A percentile compares a stretch with the other conserved stretches of the same genome.
Evolutionary conservation across 1,140 invertebrate genomes (phyloP).

Genomic region (Papilio xuthus): DNA sequence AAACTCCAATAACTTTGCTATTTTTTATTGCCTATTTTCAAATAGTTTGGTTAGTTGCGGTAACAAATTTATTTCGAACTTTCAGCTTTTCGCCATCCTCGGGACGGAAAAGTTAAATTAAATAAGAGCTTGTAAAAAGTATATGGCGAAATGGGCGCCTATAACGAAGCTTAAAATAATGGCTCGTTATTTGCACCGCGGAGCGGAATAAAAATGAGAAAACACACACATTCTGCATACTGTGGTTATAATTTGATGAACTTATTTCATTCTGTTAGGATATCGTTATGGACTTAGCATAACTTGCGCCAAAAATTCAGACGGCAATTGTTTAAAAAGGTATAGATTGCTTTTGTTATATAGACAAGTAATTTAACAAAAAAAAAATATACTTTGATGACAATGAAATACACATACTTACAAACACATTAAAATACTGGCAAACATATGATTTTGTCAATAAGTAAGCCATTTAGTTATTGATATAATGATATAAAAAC

Average conservation of each 20-base stretch:
- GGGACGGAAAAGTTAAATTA: slow-evolving; percentile 21
- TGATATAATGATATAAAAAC: too few relatives aligned
- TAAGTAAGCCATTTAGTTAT: too few relatives aligned
- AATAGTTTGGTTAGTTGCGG: neutral
- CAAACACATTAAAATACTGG: too few relatives aligned
- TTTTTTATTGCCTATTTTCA: neutral
- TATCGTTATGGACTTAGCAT: neutral
- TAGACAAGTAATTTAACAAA: neutral
- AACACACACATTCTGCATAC: neutral
- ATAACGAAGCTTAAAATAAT: slow-evolving; percentile 35
- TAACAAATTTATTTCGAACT: neutral
- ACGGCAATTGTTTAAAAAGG: neutral
- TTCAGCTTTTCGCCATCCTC: neutral
- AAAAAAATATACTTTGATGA: too few relatives aligned
- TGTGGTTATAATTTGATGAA: neutral
- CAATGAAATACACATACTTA: too few relatives aligned
- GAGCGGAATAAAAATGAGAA: slow-evolving; percentile 17
- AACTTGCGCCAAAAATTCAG: neutral
- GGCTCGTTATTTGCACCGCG: slow-evolving; percentile 3
- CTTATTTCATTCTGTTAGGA: neutral
- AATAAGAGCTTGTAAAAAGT: slow-evolving; percentile 18
- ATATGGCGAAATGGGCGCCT: slow-evolving; percentile 11
- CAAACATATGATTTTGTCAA: too few relatives aligned
- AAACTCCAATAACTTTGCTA: neutral
- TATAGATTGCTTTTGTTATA: neutral